These are phyloP conservation scores for Otocyon megalotis DNA, from an alignment of 2,113 vertebrate species.

Conservation along the genomic window DNA sequence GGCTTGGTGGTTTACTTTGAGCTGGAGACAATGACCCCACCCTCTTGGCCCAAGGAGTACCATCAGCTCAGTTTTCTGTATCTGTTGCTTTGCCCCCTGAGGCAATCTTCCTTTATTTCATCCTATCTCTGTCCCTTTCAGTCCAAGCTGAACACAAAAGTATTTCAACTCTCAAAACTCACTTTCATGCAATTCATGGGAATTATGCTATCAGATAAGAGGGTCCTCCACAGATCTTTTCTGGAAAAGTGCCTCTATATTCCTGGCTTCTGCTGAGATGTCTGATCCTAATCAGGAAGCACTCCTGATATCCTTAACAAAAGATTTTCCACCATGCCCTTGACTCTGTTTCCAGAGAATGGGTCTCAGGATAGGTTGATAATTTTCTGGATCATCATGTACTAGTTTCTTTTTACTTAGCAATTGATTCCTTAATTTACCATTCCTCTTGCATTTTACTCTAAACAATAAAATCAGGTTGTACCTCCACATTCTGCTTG, in stretches of 20 bases:
- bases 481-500: not conserved
- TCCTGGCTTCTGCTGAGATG: not conserved
- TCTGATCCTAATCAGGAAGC: not conserved
- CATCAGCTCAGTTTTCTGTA: not conserved
- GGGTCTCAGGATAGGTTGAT: not conserved
- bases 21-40: not conserved
- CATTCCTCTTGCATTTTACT: not conserved
- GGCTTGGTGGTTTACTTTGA: not conserved
- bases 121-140: not conserved
- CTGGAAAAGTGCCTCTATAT: not conserved
- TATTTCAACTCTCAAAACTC: not conserved
- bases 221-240: not conserved
- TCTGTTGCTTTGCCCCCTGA: not conserved
- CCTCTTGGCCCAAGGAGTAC: not conserved
- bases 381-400: not conserved
- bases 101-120: not conserved
- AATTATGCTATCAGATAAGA: not conserved
- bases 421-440: not conserved
- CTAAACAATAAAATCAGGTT: not conserved
- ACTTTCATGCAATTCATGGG: not conserved
- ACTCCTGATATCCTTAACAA: not conserved
- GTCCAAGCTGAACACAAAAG: not conserved
- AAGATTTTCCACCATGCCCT: not conserved
- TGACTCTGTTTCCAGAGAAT: not conserved
- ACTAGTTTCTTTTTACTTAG: not conserved